Base-by-base conservation (phyloP, 2,113 vertebrate species). In the Pseudopodoces humilis region DNA sequence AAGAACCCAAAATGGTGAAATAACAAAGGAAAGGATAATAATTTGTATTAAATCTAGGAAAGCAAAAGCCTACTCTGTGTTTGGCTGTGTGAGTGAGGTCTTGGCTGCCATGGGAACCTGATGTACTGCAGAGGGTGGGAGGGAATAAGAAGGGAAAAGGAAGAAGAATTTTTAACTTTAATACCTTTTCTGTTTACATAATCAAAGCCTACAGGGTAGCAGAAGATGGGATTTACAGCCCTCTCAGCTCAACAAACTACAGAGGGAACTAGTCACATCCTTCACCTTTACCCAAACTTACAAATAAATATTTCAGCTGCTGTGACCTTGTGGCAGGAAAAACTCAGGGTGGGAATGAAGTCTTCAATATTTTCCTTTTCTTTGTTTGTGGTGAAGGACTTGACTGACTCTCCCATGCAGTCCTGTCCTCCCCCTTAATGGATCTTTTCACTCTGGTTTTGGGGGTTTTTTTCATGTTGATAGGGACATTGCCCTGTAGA, bases 101-200 rank as follows among this genome's bases (percentile, higher is more conserved):
- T 95, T 93, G 93, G 69, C 90, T 95, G 49, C 94, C 80, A 82
- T 93, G 70, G 92, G 72, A 94, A 96, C 94, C 46, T 78, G 41
- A 18, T 6, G 33, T 22, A 14, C 53, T 75, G 69, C 53, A 75
- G 65, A 90, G 21, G 18, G n/a, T 47, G 43, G 78, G n/a, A 76
- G 50, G 63, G 70, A 77, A 31, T 13, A 60, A 31, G 39, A 59
- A 62, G 28, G n/a, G 19, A 37, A 65, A 74, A 89, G 41, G 33
- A 85, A 60, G 56, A 82, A 86, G 22, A 80, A 70, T 68, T 83
- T 84, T 50, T 41, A 60, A 52, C 35, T 46, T 80, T 60, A 86
- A 44, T 52, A 47, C 24, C 20, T 77, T 80, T 70, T 72, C 28
- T 75, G 28, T 68, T 67, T 28, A 5, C 49, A 20, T 64, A 78